phyloP scores from a whole-genome alignment of 2,113 vertebrate genomes.

The Ursus arctos region DNA sequence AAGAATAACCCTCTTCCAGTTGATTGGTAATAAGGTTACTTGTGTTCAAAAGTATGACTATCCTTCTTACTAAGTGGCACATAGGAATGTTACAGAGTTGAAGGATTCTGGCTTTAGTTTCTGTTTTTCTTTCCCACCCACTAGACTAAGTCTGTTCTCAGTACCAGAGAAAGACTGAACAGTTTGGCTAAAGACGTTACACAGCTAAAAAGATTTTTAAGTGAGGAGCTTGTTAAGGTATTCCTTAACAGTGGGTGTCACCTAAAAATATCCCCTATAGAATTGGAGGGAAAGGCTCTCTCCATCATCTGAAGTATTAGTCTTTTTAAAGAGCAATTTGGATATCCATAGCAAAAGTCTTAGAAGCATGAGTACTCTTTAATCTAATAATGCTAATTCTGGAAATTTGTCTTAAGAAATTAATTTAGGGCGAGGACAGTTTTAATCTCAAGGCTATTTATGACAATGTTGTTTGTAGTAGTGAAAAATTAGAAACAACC shows the following conservation, averaged over 20 bases:
- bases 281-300: neutral
- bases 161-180: neutral
- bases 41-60: neutral
- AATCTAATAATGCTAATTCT: neutral
- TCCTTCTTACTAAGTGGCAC: neutral
- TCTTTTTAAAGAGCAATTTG: constrained; percentile 1
- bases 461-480: constrained; percentile 12
- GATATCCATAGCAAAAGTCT: neutral
- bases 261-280: neutral
- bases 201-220: constrained; percentile 48
- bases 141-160: constrained; percentile 30
- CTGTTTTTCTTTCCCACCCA: neutral
- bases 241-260: constrained; percentile 1
- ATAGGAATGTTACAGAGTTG: neutral
- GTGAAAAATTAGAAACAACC: constrained; percentile 18
- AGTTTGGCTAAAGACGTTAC: constrained; percentile 5
- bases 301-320: neutral
- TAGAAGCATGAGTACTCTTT: neutral
- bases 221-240: neutral
- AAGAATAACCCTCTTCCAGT: neutral
- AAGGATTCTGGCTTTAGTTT: neutral
- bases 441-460: neutral
- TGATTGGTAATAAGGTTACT: constrained; percentile 1
- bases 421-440: neutral
- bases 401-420: constrained; percentile 35